Evolutionary conservation across 2,113 vertebrate species (phyloP).

Genomic region (Cariama cristata): DNA sequence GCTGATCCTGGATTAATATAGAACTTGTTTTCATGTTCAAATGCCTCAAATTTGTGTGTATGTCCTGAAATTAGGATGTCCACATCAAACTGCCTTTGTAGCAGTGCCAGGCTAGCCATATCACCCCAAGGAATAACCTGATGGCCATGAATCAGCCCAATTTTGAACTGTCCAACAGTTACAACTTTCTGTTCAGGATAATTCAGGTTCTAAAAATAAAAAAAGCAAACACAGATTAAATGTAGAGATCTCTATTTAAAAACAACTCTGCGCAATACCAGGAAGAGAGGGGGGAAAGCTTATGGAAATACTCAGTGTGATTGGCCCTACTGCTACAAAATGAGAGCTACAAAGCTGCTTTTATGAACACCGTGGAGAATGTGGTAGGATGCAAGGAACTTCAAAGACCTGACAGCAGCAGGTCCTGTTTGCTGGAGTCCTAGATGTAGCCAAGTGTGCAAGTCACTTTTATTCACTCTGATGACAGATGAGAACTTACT

Average conservation of each 20-base stretch:
- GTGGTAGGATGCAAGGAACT: background rate
- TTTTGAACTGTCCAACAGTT: constrained; percentile 98
- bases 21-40: constrained; percentile 99
- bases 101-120: constrained; percentile 93
- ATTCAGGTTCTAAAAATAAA: constrained; percentile 88
- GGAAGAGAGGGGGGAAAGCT: background rate
- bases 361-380: background rate
- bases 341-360: background rate
- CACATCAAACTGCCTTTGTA: constrained; percentile 96
- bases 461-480: background rate
- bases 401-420: background rate
- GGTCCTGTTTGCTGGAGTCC: background rate
- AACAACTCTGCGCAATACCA: background rate
- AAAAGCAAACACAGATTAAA: background rate
- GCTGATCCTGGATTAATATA: constrained; percentile 99
- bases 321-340: background rate
- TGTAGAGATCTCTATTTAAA: background rate
- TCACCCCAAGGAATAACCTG: constrained; percentile 99
- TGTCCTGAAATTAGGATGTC: constrained; percentile 99
- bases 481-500: background rate
- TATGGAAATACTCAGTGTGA: background rate
- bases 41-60: constrained; percentile 99
- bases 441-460: background rate
- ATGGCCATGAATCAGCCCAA: constrained; percentile 97
- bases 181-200: constrained; percentile 99